Conservation (phyloP, 2,113 vertebrate genomes). For the Suncus etruscus region DNA sequence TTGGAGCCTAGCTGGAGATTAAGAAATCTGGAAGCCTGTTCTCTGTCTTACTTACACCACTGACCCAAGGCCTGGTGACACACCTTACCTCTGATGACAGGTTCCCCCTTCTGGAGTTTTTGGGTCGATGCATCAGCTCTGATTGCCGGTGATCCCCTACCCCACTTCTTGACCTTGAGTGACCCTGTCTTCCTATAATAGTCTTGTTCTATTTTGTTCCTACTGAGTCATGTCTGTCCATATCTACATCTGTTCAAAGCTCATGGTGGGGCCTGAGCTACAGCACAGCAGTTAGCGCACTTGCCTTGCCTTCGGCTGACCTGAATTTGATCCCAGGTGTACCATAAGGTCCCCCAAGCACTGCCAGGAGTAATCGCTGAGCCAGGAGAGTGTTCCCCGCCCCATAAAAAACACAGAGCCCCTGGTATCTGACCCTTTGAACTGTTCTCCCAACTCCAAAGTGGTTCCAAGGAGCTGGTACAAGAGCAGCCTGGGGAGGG, state of each 20-base stretch:
- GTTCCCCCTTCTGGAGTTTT: background rate
- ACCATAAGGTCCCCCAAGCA: too few species aligned
- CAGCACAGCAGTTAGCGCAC: too few species aligned
- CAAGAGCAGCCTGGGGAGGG: too few species aligned
- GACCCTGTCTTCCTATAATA: background rate
- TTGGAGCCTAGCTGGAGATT: constrained; percentile 11
- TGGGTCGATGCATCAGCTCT: constrained; percentile 6
- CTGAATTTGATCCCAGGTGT: too few species aligned
- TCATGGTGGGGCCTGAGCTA: too few species aligned
- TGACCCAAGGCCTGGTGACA: background rate
- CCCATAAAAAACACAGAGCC: too few species aligned
- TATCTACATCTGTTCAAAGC: background rate
- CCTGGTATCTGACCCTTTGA: background rate
- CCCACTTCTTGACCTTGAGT: background rate
- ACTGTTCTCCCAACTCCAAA: background rate
- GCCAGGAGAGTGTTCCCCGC: too few species aligned
- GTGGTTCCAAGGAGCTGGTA: too few species aligned
- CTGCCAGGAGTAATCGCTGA: too few species aligned
- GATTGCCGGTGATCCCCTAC: constrained; percentile 17
- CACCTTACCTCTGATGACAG: constrained; percentile 17
- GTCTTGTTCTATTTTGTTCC: background rate
- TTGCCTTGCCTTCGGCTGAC: too few species aligned
- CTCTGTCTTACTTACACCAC: background rate
- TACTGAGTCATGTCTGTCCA: background rate
- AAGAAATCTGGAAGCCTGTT: background rate